A percentile compares a stretch with the other conserved stretches of the same genome.
These are phyloP conservation scores for Leuciscus idus DNA, from an alignment of 2,113 vertebrate species.

Conservation along the genomic window DNA sequence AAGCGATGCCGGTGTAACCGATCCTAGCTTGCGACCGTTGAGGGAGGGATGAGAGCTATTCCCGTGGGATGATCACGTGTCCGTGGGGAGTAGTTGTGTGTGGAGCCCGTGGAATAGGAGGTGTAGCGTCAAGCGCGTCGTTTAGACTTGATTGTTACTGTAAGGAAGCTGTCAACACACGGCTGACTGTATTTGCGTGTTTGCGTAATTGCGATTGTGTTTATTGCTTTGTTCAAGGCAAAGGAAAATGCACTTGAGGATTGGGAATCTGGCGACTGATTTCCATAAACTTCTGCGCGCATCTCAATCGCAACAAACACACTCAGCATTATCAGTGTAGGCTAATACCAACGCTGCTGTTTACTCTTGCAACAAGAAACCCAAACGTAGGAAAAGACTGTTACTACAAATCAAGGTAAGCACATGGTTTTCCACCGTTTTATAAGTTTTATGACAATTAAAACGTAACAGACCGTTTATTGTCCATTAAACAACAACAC, in stretches of 20 bases:
- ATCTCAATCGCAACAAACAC: constrained; percentile 5
- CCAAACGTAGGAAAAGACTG: background rate
- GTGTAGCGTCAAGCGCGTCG: constrained; percentile 37
- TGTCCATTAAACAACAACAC: background rate
- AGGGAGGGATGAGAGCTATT: constrained; percentile 49
- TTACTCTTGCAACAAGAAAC: background rate
- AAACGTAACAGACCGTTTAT: too few species aligned
- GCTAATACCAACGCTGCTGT: background rate
- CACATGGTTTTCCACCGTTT: background rate
- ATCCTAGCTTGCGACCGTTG: constrained; percentile 47
- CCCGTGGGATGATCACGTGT: constrained; percentile 64
- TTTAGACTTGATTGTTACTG: constrained; percentile 35
- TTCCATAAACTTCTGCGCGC: constrained; percentile 25
- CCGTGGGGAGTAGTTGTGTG: constrained; percentile 59
- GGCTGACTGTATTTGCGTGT: background rate
- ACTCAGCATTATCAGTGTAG: background rate
- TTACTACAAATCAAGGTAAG: constrained; percentile 1
- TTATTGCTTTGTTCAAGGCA: background rate
- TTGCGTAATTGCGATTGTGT: background rate
- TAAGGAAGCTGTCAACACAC: constrained; percentile 22
- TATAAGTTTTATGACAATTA: background rate
- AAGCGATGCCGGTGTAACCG: constrained; percentile 32
- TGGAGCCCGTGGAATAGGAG: constrained; percentile 41
- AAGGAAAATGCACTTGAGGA: background rate
- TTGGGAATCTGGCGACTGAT: background rate